Percentiles rank a stretch among this genome's conserved stretches.
Conservation (phyloP, 2,888 invertebrate genomes). For the Saturnia japonica region DNA sequence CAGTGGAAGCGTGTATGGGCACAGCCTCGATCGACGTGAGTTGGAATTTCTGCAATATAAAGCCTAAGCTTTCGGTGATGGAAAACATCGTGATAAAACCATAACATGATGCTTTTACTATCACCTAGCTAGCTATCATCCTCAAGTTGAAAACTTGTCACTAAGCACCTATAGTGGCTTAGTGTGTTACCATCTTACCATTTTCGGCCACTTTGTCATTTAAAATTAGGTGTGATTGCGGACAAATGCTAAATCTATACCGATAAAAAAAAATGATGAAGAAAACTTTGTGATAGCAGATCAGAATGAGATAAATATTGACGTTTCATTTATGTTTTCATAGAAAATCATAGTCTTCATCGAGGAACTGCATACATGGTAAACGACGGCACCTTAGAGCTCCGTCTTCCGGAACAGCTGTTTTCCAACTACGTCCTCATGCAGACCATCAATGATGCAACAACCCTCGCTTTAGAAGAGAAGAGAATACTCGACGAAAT, state of each 20-base stretch:
- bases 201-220: too few species aligned
- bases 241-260: not conserved
- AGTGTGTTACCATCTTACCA: not conserved
- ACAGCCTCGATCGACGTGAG: too few species aligned
- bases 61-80: too few species aligned
- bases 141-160: not conserved
- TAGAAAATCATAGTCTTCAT: constrained; percentile 51
- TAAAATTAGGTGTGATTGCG: not conserved
- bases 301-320: too few species aligned
- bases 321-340: constrained; percentile 17
- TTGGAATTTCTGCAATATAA: too few species aligned
- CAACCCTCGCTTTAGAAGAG: constrained; percentile 79
- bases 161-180: not conserved
- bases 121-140: too few species aligned
- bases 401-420: constrained; percentile 57
- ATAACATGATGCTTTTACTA: too few species aligned
- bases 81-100: too few species aligned
- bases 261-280: too few species aligned
- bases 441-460: constrained; percentile 86
- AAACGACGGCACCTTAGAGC: constrained; percentile 52
- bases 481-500: constrained; percentile 76
- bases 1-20: too few species aligned
- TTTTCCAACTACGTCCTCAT: constrained; percentile 86
- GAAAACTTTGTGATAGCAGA: too few species aligned
- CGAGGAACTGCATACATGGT: constrained; percentile 60